Evolutionary conservation across 2,113 vertebrate species (phyloP), one percentile per base, ranked within the genome.

Genomic region (Phrynosoma platyrhinos): DNA sequence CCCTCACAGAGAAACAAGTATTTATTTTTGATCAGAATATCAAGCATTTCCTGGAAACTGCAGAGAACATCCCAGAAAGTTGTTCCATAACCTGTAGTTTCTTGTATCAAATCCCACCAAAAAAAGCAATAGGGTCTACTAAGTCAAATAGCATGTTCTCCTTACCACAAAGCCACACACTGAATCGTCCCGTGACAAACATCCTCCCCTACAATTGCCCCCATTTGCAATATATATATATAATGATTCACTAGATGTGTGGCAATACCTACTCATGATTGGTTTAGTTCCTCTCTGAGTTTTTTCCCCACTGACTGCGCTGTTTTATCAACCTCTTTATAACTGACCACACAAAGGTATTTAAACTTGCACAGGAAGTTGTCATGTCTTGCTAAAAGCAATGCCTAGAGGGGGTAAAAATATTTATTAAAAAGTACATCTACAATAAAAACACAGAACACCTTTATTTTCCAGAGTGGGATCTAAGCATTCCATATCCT

Each of bases 1-100:
- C 9, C 13, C n/a, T 27, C 68, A 40, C n/a, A 71, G n/a, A 5
- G 23, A 40, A 79, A 80, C 40, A 79, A 55, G 9, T 9, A 55
- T 86, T 79, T 86, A n/a, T 86, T 53, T 79, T 79, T 71, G 71
- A 74, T 20, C 58, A 66, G 27, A 30, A n/a, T 36, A 55, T 79
- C 32, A 36, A 36, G n/a, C 64, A 79, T 79, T 77, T 85, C 64
- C 32, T 30, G 12, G 68, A 13, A 84, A 74, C 9, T 55, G 10
- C 82, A 84, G 30, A 4, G 20, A 58, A 12, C 32, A 53, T 21
- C 27, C 13, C 78, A 84, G 12, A n/a, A 62, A 77, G 27, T 47
- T 21, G 13, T 21, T 36, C 10, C 64, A 30, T 72, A 72, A 58
- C 52, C n/a, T 80, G 23, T 80, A 79, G 68, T 84, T 32, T 55